phyloP scores from a whole-genome alignment of 2,888 invertebrate genomes.

The Petrolisthes cinctipes region DNA sequence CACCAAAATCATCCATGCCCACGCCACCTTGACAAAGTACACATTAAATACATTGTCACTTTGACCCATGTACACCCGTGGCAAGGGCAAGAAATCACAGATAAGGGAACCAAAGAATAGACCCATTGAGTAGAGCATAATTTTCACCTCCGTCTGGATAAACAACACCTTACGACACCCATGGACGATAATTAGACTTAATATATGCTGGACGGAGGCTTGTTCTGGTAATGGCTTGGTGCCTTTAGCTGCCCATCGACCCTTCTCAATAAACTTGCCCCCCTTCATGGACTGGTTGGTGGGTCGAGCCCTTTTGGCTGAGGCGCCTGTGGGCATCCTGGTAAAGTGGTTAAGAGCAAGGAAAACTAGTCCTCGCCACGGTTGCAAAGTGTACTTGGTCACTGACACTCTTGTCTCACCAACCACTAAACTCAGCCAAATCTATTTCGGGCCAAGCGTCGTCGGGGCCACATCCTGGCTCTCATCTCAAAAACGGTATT shows the following conservation, averaged over 20 bases:
- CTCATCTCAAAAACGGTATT: not conserved
- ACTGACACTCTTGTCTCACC: constrained; percentile 30
- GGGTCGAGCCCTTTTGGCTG: constrained; percentile 27
- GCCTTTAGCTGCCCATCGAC: constrained; percentile 71
- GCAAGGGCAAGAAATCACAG: constrained; percentile 85
- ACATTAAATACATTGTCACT: constrained; percentile 92
- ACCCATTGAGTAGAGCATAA: constrained; percentile 85
- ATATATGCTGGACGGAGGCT: constrained; percentile 83
- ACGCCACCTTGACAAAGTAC: constrained; percentile 89
- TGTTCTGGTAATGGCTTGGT: constrained; percentile 88
- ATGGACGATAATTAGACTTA: constrained; percentile 85
- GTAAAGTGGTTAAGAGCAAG: not conserved
- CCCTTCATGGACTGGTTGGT: constrained; percentile 15
- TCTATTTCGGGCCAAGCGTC: constrained; percentile 44
- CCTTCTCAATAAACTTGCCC: constrained; percentile 54
- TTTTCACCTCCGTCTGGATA: constrained; percentile 86
- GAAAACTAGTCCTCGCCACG: constrained; percentile 10
- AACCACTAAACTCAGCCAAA: constrained; percentile 36
- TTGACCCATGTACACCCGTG: constrained; percentile 83
- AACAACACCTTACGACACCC: constrained; percentile 89
- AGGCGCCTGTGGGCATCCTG: constrained; percentile 40
- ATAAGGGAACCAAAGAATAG: constrained; percentile 87
- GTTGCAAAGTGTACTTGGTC: constrained; percentile 1
- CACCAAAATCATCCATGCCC: constrained; percentile 60
- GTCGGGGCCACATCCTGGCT: not conserved